Percentiles rank a stretch among this genome's conserved stretches.
Evolutionary conservation across 2,113 vertebrate species (phyloP).

Genomic region (Urocitellus parryii): DNA sequence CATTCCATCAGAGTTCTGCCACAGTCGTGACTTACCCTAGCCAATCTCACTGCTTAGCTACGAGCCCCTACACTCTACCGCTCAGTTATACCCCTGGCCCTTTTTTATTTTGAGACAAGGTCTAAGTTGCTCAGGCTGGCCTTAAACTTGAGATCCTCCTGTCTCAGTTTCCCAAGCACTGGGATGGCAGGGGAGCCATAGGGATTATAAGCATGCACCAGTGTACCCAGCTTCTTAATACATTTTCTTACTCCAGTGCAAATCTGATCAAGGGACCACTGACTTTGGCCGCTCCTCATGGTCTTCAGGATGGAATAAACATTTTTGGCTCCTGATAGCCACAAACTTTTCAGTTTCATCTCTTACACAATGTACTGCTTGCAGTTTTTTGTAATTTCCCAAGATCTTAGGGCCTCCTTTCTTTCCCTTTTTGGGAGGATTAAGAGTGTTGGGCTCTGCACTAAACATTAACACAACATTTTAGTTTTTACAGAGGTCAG

Average conservation of each 20-base stretch:
- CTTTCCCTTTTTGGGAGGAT: neutral
- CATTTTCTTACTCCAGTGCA: neutral
- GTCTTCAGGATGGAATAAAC: neutral
- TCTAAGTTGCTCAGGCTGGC: no score
- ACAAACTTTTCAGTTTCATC: neutral
- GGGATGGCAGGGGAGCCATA: no score
- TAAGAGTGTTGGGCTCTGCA: neutral
- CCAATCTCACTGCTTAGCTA: neutral
- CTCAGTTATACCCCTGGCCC: no score
- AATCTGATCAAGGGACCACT: neutral
- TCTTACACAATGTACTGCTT: neutral
- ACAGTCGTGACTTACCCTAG: neutral
- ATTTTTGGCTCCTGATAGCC: neutral
- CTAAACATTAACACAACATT: neutral
- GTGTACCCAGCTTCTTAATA: neutral
- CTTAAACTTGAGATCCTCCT: no score
- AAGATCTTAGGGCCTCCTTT: neutral
- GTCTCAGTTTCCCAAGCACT: no score
- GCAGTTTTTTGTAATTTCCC: neutral
- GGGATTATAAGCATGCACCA: no score
- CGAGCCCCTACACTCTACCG: neutral
- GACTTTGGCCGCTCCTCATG: neutral
- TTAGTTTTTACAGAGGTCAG: neutral
- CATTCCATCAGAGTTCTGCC: neutral
- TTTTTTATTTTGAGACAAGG: no score